These are phyloP conservation scores for Mycteria americana DNA, from an alignment of 2,797 vertebrate species.

Conservation along the genomic window DNA sequence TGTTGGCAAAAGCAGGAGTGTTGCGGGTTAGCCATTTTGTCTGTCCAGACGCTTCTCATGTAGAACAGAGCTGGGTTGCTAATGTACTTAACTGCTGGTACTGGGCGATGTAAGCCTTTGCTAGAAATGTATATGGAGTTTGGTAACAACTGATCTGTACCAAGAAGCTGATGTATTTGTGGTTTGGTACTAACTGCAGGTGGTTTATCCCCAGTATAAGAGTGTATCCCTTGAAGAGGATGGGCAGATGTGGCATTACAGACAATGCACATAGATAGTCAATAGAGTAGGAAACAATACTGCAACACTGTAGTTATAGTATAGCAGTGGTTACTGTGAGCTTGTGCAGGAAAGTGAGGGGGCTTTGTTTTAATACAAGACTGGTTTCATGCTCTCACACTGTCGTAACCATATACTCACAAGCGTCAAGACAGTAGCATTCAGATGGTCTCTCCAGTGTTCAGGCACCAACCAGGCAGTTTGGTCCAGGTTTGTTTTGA, in stretches of 20 bases:
- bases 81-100: neutral
- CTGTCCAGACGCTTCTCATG: neutral
- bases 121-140: neutral
- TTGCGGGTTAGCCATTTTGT: rapidly evolving
- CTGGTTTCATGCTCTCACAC: neutral
- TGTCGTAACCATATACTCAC: neutral
- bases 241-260: neutral
- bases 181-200: neutral
- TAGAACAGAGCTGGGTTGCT: neutral
- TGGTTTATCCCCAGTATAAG: neutral
- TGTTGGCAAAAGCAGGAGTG: neutral
- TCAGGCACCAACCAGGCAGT: neutral
- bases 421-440: neutral
- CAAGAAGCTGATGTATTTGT: neutral
- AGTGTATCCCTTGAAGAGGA: neutral
- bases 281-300: neutral
- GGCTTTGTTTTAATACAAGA: neutral
- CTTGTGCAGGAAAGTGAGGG: neutral
- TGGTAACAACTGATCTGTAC: neutral
- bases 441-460: neutral
- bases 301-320: neutral
- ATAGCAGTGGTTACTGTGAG: neutral
- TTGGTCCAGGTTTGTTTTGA: neutral
- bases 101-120: neutral
- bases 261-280: neutral